Evolutionary conservation across 2,888 invertebrate species (phyloP).

Genomic region (Augochlorella aurata): DNA sequence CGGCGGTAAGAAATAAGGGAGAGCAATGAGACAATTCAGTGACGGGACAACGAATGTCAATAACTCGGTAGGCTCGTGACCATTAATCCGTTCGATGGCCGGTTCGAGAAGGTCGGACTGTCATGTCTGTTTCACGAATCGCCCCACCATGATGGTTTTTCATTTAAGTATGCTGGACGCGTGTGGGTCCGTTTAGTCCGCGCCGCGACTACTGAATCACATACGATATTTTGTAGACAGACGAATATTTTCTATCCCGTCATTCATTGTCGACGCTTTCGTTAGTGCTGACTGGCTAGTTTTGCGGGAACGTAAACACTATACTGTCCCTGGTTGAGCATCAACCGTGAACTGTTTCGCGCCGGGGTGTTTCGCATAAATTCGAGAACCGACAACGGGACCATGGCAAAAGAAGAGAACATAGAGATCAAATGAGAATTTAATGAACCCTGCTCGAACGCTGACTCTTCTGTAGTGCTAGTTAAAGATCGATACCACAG

Average conservation of each 20-base stretch:
- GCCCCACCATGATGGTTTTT: conserved; percentile 49
- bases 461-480: neutral
- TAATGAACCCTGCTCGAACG: neutral
- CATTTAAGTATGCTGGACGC: conserved; percentile 47
- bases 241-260: neutral
- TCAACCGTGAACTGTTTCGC: neutral
- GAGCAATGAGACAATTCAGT: neutral
- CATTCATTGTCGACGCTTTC: neutral
- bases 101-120: conserved; percentile 12
- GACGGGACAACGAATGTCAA: neutral
- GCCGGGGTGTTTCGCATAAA: too few relatives aligned
- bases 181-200: conserved; percentile 42
- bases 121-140: conserved; percentile 12
- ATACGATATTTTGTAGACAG: neutral
- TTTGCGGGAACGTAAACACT: neutral
- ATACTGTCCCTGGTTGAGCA: neutral
- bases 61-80: neutral
- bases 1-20: neutral
- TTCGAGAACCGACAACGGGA: neutral
- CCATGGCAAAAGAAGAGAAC: too few relatives aligned
- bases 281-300: neutral
- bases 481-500: neutral
- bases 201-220: conserved; percentile 26
- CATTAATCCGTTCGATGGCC: neutral
- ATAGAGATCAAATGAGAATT: neutral